These are phyloP conservation scores for Semotilus atromaculatus DNA, from an alignment of 2,797 vertebrate species.

Conservation along the genomic window DNA sequence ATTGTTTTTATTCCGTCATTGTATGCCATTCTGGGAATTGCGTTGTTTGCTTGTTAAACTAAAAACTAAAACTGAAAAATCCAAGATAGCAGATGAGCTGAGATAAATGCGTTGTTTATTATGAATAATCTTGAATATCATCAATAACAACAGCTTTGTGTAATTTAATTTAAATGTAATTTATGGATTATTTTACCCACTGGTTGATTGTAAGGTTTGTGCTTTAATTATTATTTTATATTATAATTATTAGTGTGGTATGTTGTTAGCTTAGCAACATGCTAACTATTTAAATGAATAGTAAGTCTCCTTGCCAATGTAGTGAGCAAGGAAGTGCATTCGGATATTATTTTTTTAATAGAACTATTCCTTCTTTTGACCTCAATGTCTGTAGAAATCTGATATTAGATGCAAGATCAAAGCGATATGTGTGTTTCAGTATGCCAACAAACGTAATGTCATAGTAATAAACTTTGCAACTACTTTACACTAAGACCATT, in stretches of 20 bases:
- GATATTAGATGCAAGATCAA: neutral
- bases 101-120: neutral
- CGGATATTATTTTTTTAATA: neutral
- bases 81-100: neutral
- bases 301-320: neutral
- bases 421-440: neutral
- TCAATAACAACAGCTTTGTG: neutral
- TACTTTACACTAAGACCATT: neutral
- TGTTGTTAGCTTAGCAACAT: constrained; percentile 21
- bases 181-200: neutral
- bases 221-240: neutral
- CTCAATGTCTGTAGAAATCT: neutral
- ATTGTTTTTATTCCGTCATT: neutral
- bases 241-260: neutral
- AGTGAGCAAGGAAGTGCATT: neutral
- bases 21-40: neutral
- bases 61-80: neutral
- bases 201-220: neutral
- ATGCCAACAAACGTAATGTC: neutral
- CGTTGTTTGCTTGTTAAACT: neutral
- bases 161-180: neutral
- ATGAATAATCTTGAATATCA: neutral
- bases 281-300: constrained; percentile 3
- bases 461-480: neutral
- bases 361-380: neutral